A percentile compares a stretch with the other conserved stretches of the same genome.
Evolutionary conservation across 2,797 vertebrate genomes (phyloP).

Genomic region (Pempheris klunzingeri): DNA sequence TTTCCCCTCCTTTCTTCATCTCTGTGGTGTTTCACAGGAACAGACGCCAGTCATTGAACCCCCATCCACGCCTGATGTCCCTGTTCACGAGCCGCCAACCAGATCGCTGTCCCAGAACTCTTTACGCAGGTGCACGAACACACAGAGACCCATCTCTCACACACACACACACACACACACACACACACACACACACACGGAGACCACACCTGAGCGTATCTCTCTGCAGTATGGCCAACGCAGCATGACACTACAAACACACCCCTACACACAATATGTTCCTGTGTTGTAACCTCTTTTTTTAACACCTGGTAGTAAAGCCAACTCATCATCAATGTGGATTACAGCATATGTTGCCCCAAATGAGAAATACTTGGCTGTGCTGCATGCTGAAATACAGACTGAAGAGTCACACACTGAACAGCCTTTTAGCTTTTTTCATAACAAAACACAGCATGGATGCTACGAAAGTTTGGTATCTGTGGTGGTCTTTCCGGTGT

Average conservation of each 20-base stretch:
- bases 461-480: neutral
- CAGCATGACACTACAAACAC: slow-evolving; percentile 65
- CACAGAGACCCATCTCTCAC: slow-evolving; percentile 3
- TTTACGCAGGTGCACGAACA: slow-evolving; percentile 75
- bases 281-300: slow-evolving; percentile 26
- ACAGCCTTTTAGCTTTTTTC: neutral
- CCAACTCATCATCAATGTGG: slow-evolving; percentile 52
- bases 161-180: slow-evolving; percentile 17
- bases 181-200: slow-evolving; percentile 15
- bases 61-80: slow-evolving; percentile 66
- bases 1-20: neutral
- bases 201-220: slow-evolving; percentile 36
- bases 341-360: slow-evolving; percentile 38
- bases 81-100: slow-evolving; percentile 61
- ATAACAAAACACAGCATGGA: neutral
- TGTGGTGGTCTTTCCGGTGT: neutral
- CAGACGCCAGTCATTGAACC: slow-evolving; percentile 67
- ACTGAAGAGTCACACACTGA: neutral
- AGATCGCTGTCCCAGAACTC: slow-evolving; percentile 76
- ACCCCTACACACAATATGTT: slow-evolving; percentile 68
- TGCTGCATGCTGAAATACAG: neutral
- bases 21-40: slow-evolving; percentile 63
- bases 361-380: neutral
- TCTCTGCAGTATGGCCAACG: slow-evolving; percentile 60
- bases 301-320: slow-evolving; percentile 34